Percentiles rank a stretch among this genome's conserved stretches.
Evolutionary conservation across 2,113 vertebrate species (phyloP).

Genomic region (Limnothrissa miodon): DNA sequence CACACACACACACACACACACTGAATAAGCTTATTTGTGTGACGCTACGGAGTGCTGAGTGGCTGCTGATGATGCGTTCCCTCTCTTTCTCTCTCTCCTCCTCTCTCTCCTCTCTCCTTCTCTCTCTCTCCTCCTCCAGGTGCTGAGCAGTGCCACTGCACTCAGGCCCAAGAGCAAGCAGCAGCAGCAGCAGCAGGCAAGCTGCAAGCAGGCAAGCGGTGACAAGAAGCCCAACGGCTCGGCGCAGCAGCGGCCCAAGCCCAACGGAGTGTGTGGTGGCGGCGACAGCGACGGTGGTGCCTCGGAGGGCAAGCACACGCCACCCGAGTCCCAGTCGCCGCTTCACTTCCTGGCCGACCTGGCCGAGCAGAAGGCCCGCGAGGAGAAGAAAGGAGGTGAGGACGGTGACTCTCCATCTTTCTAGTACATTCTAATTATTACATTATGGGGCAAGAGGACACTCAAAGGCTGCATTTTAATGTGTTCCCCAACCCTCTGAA

Average conservation of each 20-base stretch:
- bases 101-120: too few relatives aligned
- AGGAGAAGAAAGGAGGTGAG: conserved; percentile 80
- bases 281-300: conserved; percentile 65
- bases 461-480: too few relatives aligned
- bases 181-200: conserved; percentile 54
- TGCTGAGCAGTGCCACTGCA: conserved; percentile 75
- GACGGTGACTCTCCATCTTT: too few relatives aligned
- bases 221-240: conserved; percentile 44
- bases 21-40: neutral
- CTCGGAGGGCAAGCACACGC: conserved; percentile 76
- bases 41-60: neutral
- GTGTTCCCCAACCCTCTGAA: too few relatives aligned
- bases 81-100: too few relatives aligned
- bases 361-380: conserved; percentile 79
- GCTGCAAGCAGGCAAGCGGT: conserved; percentile 54
- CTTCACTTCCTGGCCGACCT: conserved; percentile 81
- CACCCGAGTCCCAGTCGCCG: conserved; percentile 77
- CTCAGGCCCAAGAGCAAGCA: conserved; percentile 77
- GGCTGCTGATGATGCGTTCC: neutral
- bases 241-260: neutral
- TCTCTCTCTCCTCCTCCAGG: conserved; percentile 57
- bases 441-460: too few relatives aligned
- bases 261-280: conserved; percentile 45
- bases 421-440: too few relatives aligned
- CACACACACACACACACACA: too few relatives aligned